Base-by-base conservation (phyloP, 2,113 vertebrate genomes). In the Syngnathus scovelli region DNA sequence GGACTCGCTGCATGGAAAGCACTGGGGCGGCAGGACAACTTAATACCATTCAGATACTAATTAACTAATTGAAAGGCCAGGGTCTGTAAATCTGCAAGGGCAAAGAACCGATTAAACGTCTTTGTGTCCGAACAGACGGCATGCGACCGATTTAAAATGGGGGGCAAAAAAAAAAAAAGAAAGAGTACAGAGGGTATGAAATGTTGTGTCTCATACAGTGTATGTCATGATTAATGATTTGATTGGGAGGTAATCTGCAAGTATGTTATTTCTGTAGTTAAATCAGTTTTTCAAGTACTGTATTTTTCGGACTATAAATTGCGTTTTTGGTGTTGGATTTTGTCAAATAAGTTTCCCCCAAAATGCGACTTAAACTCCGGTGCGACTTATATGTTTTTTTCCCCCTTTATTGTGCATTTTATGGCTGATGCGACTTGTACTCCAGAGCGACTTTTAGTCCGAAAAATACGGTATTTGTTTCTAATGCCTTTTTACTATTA, bases 1-100 rank as follows among this genome's bases (percentile, higher is more conserved):
- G 66, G 70, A 41, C 76, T 76, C 74, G 43, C 73, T 63, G 75
- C 77, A 1, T 55, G 74, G 76, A 78, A 72, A 69, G 55, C 74
- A 19, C 72, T 1, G 38, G 69, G 78, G 70, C 79, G 80, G 82
- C 70, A 19, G 77, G 80, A 80, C 76, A 72, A 79, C 78, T 81
- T 85, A 72, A 83, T 82, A 68, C 85, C 78, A 81, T 83, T 88
- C 81, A 85, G 70, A 56, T 4, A 54, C 81, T 82, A 84, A 88
- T 88, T 85, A 85, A 83, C 82, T 84, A 83, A 85, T 83, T 84
- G 78, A 82, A 83, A 83, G 64, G 79, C 43, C 0, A 58, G 78
- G 75, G 83, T 80, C 82, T 73, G 58, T 77, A 77, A 87, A 83
- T 77, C 71, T 66, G 51, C 65, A 63, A n/a, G 74, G 27, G 74